Evolutionary conservation across 1,140 invertebrate genomes (phyloP).

Genomic region (Dinothrombium tinctorium): DNA sequence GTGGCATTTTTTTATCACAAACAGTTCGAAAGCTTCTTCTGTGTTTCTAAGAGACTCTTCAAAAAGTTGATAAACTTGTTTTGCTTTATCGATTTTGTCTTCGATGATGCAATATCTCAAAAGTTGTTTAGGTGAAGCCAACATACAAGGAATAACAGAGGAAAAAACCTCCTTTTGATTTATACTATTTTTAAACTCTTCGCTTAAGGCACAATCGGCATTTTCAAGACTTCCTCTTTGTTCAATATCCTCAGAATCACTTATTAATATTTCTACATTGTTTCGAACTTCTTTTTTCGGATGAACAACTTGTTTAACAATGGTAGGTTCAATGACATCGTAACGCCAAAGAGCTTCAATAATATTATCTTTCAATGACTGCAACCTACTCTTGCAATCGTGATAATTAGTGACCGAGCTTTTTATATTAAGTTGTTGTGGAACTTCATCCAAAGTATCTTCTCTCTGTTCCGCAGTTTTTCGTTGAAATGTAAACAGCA

Average conservation of each 20-base stretch:
- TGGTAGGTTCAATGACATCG: slow-evolving; percentile 7
- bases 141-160: slow-evolving; percentile 10
- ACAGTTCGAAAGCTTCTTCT: slow-evolving; percentile 25
- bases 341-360: slow-evolving; percentile 10
- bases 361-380: slow-evolving; percentile 4
- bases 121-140: slow-evolving; percentile 10
- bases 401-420: neutral
- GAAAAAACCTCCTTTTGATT: neutral
- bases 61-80: slow-evolving; percentile 8
- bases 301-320: slow-evolving; percentile 2
- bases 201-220: neutral
- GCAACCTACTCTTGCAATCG: slow-evolving; percentile 6
- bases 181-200: neutral
- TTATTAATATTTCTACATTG: neutral
- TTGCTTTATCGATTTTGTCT: slow-evolving; percentile 7
- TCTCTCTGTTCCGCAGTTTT: neutral
- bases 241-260: neutral
- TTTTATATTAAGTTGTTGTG: neutral
- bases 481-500: neutral
- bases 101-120: slow-evolving; percentile 10
- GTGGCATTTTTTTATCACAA: slow-evolving; percentile 25
- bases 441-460: neutral
- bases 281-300: neutral
- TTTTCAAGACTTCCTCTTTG: neutral
- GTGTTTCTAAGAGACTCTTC: slow-evolving; percentile 22